Evolutionary conservation across 2,113 vertebrate genomes (phyloP).

Genomic region (Salvelinus alpinus): DNA sequence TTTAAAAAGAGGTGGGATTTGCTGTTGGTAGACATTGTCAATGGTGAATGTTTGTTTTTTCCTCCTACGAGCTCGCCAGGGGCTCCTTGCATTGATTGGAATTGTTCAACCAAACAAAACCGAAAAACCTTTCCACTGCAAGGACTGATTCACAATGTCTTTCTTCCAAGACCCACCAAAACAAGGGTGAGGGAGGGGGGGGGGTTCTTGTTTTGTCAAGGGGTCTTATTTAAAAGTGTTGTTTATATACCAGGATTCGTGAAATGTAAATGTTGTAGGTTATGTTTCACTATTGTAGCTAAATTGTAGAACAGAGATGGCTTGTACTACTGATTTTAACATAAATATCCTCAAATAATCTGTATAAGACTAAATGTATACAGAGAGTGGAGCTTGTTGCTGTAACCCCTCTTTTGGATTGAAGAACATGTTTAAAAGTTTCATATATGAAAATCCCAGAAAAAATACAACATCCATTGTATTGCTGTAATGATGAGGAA

Average conservation of each 20-base stretch:
- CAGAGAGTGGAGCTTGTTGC: conserved; percentile 83
- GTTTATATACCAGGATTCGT: conserved; percentile 81
- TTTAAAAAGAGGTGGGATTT: neutral
- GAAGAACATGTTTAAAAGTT: conserved; percentile 74
- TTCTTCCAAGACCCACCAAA: conserved; percentile 7
- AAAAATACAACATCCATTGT: conserved; percentile 76
- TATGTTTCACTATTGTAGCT: conserved; percentile 89
- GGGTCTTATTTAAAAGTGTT: conserved; percentile 79
- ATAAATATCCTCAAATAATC: conserved; percentile 72
- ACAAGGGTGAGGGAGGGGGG: neutral
- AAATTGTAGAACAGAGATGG: conserved; percentile 87
- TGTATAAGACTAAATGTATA: conserved; percentile 72
- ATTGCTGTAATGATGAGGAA: conserved; percentile 79
- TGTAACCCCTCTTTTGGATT: conserved; percentile 80
- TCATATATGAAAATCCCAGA: conserved; percentile 63
- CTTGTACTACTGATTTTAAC: conserved; percentile 91
- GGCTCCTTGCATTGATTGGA: neutral
- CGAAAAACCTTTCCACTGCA: neutral
- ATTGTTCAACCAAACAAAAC: conserved; percentile 4
- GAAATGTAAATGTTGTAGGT: conserved; percentile 87
- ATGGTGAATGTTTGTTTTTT: neutral
- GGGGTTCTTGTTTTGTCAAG: conserved; percentile 63
- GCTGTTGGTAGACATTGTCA: neutral
- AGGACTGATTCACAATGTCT: conserved; percentile 8
- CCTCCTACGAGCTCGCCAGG: neutral